Base-by-base conservation (phyloP, 1,140 invertebrate genomes). In the Anthonomus grandis region DNA sequence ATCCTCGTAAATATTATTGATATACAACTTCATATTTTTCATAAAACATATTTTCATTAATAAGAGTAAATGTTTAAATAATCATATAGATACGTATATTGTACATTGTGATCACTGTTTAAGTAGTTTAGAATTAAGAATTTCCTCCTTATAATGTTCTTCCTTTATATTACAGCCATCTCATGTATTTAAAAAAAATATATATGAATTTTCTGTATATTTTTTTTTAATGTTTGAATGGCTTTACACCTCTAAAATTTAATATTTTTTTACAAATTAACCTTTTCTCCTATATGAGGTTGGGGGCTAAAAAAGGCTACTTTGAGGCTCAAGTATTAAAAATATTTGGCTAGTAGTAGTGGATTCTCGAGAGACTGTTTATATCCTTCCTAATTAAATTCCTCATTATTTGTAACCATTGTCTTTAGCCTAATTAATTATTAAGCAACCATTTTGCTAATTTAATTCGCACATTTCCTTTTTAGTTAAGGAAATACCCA, bases 1-100 rank as follows among this genome's bases (percentile, higher is more conserved):
- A 49, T 9, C 47, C 47, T 49, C 27, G 19, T n/a, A n/a, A n/a
- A 48, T 13, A 48, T 48, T 17, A 31, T 48, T 12, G 17, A 39
- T 39, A 49, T 49, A 49, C 47, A n/a, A 58, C 42, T 58, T 52
- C 47, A 58, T 58, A 58, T 58, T 58, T 58, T 58, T 58, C 48
- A 58, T 44, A 57, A 51, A 45, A 42, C 56, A 39, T 57, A 57
- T 57, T 57, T 57, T 57, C 55, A 39, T 38, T 55, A 55, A 3
- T 9, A 10, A 44, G 25, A 52, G 42, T 52, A 52, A 52, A 52
- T 52, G 49, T 52, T 39, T 19, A n/a, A 19, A 39, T 10, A 18
- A 55, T 47, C 13, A 34, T 34, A 53, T 22, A 9, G 8, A 17
- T 13, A 13, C 18, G 17, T 21, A 45, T 12, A 17, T 22, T 18